Evolutionary conservation across 2,888 invertebrate species (phyloP).

Genomic region (Acanthacorydalis orientalis): DNA sequence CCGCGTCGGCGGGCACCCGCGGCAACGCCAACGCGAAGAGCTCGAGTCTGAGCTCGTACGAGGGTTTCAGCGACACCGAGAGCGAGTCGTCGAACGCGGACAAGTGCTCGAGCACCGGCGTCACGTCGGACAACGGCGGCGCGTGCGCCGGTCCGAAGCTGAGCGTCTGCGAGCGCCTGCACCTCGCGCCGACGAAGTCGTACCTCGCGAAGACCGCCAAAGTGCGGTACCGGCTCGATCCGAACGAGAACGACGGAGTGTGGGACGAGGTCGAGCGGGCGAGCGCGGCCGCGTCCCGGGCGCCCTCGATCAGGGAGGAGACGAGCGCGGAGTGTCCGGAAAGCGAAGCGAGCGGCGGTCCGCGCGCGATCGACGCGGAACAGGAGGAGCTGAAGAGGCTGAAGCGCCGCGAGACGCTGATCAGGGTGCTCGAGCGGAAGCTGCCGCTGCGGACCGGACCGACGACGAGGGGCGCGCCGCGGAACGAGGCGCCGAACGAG

Average conservation of each 20-base stretch:
- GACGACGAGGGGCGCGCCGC: neutral
- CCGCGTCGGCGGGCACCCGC: constrained; percentile 11
- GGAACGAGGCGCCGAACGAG: neutral
- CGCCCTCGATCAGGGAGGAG: constrained; percentile 1
- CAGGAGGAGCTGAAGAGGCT: constrained; percentile 4
- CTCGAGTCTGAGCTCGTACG: constrained; percentile 46
- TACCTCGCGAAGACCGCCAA: constrained; percentile 41
- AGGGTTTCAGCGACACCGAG: constrained; percentile 48
- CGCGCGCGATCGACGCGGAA: constrained; percentile 6
- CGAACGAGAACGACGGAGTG: constrained; percentile 22
- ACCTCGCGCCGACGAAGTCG: constrained; percentile 38
- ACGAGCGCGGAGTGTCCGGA: constrained; percentile 2
- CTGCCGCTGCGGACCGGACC: neutral
- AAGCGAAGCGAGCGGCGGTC: constrained; percentile 5
- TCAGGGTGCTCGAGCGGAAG: constrained; percentile 1
- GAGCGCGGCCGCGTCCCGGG: constrained; percentile 8
- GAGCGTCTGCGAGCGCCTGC: constrained; percentile 33
- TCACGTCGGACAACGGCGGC: constrained; percentile 7
- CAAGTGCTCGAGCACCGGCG: constrained; percentile 1
- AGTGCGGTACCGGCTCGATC: constrained; percentile 34
- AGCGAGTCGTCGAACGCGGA: constrained; percentile 27
- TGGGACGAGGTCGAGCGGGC: neutral
- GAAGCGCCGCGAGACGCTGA: constrained; percentile 10
- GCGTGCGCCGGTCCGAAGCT: constrained; percentile 14
- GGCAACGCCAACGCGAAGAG: constrained; percentile 27